Base-by-base conservation (phyloP, 2,888 invertebrate genomes). In the Cantharis flavilabris region DNA sequence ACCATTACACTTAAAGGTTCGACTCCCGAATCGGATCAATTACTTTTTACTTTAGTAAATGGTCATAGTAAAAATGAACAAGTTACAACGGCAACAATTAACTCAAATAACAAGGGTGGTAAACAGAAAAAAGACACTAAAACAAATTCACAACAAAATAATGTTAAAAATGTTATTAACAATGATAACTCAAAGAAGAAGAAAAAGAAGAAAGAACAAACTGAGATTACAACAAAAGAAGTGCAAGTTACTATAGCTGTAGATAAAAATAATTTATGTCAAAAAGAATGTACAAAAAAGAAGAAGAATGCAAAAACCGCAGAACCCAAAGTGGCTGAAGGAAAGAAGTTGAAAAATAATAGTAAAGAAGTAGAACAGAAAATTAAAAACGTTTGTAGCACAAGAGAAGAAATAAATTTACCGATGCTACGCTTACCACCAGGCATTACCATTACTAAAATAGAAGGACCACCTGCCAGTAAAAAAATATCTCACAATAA, bases 1-100 rank as follows among this genome's bases (percentile, higher is more conserved):
- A 95, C 94, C 0, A 94, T 95, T 70, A 94, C 94, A 0, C 89
- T 94, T 30, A 93, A 94, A 84, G 94, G 94, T 5, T 92, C 92
- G 75, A 93, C 93, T 0, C 93, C 93, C 1, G 93, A 93, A 78
- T 92, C 94, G 85, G 94, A 94, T 82, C 93, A 93, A 86, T 90
- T 95, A 33, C 88, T 95, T 2, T 95, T 94, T 84, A 94, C 94
- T 1, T 89, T 95, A 80, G 91, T 93, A 9, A 92, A 92, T 83
- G 92, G 92, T 0, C 91, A 91, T 80, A 83, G 79, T 73, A 79
- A 74, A 63, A 80, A 74, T 71, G 84, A 87, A 73, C 71, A 76
- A 33, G 49, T 72, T 33, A 67, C 73, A 67, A 73, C 77, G 10
- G 75, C 75, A 16, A 71, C 49, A 65, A 64, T 76, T 71, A 76